Conservation (phyloP, 2,113 vertebrate species). For the Grus americana region DNA sequence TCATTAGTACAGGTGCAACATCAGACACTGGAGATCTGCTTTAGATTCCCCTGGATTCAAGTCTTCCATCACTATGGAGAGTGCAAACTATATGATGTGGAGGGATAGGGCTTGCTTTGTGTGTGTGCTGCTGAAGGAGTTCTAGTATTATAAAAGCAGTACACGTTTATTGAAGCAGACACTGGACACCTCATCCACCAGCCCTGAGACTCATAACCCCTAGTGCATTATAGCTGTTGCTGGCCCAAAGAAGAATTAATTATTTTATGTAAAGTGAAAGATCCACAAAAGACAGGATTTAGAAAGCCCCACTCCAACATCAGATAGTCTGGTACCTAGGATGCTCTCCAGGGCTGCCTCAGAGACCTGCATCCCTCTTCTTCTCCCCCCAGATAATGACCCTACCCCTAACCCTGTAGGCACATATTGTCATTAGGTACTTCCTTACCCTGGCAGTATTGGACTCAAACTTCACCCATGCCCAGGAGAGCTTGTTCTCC, state of each 20-base stretch:
- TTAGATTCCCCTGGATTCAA: not conserved
- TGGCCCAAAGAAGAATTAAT: not conserved
- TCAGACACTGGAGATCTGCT: not conserved
- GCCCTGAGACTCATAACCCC: not conserved
- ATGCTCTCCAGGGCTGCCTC: not conserved
- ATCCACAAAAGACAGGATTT: not conserved
- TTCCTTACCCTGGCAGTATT: not conserved
- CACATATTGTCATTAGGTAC: fast-evolving
- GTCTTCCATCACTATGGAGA: not conserved
- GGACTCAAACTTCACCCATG: not conserved
- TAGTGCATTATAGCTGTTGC: not conserved
- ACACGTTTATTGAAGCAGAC: not conserved
- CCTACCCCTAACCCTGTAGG: not conserved
- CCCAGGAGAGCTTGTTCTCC: not conserved
- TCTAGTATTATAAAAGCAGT: not conserved
- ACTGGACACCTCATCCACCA: not conserved
- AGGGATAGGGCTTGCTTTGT: not conserved
- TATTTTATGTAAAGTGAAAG: not conserved
- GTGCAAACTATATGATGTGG: not conserved
- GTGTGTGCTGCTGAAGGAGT: not conserved
- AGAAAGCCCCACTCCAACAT: not conserved
- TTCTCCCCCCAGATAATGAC: not conserved
- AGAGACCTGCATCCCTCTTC: not conserved
- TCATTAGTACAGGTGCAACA: not conserved
- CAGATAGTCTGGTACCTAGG: not conserved